These are phyloP conservation scores for Pyxicephalus adspersus DNA, from an alignment of 2,113 vertebrate genomes.

Conservation along the genomic window DNA sequence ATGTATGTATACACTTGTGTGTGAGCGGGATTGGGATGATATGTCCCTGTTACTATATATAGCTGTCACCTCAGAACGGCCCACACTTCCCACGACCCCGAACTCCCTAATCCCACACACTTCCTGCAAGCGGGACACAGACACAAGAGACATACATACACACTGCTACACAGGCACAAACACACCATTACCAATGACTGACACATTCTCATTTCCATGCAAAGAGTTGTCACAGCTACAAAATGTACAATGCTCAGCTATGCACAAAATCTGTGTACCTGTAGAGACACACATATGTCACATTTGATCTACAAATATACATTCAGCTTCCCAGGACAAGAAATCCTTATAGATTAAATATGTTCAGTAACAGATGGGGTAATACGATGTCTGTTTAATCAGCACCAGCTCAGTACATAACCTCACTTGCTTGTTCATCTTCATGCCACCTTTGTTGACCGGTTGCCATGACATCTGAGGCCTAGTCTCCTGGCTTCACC, in stretches of 20 bases:
- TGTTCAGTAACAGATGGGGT: conserved; percentile 12
- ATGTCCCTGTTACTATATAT: conserved; percentile 36
- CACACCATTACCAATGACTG: too few relatives aligned
- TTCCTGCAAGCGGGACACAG: conserved; percentile 33
- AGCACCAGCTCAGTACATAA: conserved; percentile 14
- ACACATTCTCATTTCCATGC: conserved; percentile 15
- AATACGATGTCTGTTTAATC: conserved; percentile 8
- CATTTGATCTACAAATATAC: conserved; percentile 2
- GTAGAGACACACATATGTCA: not conserved
- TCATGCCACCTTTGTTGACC: not conserved
- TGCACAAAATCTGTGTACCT: not conserved
- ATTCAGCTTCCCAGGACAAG: not conserved
- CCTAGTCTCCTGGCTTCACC: not conserved
- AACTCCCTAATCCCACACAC: conserved; percentile 48
- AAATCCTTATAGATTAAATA: not conserved
- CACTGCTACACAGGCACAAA: not conserved
- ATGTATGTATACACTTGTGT: conserved; percentile 3
- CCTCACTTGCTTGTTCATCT: not conserved
- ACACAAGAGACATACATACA: not conserved
- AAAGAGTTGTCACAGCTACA: not conserved
- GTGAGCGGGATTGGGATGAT: conserved; percentile 8
- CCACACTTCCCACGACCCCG: conserved; percentile 49
- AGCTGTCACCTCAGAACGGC: conserved; percentile 11
- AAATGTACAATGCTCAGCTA: not conserved
- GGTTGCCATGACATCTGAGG: conserved; percentile 26